Evolutionary conservation across 2,888 invertebrate genomes (phyloP).

Genomic region (Lasioglossum figueresi): DNA sequence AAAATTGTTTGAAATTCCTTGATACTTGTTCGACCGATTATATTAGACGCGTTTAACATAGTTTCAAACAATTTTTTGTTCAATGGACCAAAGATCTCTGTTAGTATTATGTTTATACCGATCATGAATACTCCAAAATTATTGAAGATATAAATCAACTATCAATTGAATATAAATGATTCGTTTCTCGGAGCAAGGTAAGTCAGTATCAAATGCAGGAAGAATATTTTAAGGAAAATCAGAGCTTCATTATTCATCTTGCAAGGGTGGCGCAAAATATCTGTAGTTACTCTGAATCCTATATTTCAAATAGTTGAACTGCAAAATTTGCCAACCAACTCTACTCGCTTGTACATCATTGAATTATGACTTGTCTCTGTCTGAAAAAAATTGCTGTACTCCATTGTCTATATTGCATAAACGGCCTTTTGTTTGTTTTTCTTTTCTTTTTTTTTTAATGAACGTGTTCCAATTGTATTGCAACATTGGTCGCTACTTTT

Average conservation of each 20-base stretch:
- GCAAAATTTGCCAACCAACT: constrained; percentile 41
- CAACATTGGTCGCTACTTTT: background rate
- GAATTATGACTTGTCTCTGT: constrained; percentile 7
- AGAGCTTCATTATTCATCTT: constrained; percentile 51
- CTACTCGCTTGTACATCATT: background rate
- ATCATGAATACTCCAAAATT: constrained; percentile 57
- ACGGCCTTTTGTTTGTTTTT: background rate
- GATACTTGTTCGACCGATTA: background rate
- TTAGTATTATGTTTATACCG: constrained; percentile 48
- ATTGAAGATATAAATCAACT: constrained; percentile 32
- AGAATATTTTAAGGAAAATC: constrained; percentile 55
- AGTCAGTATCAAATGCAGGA: constrained; percentile 54
- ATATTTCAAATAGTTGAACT: constrained; percentile 13
- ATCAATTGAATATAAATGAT: constrained; percentile 41
- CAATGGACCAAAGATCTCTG: constrained; percentile 24
- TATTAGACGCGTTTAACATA: background rate
- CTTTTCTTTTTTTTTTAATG: background rate
- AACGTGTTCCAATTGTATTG: background rate
- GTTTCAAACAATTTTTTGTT: constrained; percentile 52
- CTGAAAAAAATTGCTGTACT: constrained; percentile 9
- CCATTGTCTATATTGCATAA: constrained; percentile 15
- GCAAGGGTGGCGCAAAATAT: constrained; percentile 41
- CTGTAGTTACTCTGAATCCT: constrained; percentile 1
- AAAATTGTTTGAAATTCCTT: constrained; percentile 44
- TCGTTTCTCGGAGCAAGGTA: constrained; percentile 60